These are phyloP conservation scores for Chrysolina oricalcia DNA, from an alignment of 2,888 invertebrate species.

Conservation along the genomic window DNA sequence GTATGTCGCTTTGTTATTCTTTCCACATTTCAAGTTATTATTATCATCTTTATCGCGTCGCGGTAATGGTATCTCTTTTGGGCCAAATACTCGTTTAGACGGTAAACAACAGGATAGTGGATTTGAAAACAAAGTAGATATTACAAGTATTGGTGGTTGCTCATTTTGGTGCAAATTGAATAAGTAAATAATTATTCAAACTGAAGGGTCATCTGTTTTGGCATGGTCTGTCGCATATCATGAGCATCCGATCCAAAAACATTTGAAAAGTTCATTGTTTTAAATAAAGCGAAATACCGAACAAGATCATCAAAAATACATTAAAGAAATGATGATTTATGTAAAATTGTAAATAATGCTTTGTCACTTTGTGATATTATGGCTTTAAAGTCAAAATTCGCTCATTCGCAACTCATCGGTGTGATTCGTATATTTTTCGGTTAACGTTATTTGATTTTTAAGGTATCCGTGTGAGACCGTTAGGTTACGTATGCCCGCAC, in stretches of 20 bases:
- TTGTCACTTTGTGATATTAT: too few relatives aligned
- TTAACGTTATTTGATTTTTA: too few relatives aligned
- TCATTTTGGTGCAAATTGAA: not conserved
- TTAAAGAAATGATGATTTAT: too few relatives aligned
- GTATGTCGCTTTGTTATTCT: constrained; percentile 13
- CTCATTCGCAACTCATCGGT: too few relatives aligned
- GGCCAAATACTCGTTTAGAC: not conserved
- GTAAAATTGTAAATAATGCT: too few relatives aligned
- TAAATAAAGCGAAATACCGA: too few relatives aligned
- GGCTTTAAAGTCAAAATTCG: too few relatives aligned
- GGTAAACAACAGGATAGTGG: not conserved
- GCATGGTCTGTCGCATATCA: not conserved
- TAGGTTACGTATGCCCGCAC: too few relatives aligned
- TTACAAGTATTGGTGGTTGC: not conserved
- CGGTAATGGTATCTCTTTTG: constrained; percentile 6
- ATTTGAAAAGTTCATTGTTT: too few relatives aligned
- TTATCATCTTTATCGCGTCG: constrained; percentile 17
- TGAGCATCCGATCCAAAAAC: not conserved
- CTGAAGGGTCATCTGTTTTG: not conserved
- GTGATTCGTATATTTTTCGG: too few relatives aligned
- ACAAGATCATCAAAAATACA: too few relatives aligned
- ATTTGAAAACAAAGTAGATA: constrained; percentile 6
- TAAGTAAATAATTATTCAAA: not conserved
- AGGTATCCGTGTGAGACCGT: too few relatives aligned
- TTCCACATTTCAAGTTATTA: not conserved